Evolutionary conservation across 2,888 invertebrate genomes (phyloP), one percentile per base, ranked within the genome.

Genomic region (Diadegma fenestrale): DNA sequence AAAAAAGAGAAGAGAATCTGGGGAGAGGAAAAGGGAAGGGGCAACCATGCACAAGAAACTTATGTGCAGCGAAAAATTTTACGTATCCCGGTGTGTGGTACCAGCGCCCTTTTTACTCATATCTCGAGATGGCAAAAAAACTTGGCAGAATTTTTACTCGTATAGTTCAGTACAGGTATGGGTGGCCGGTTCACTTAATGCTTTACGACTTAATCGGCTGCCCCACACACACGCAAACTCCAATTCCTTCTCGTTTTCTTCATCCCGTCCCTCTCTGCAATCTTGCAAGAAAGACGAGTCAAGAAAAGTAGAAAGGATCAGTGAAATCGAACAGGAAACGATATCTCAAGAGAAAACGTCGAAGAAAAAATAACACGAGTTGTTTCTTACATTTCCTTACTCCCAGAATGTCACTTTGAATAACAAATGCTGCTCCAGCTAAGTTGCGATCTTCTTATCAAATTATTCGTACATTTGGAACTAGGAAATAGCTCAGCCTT

Each of bases 161-260:
- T 79, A 75, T 45, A 76, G 33, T 45, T 30, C 64, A 37, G 37
- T 41, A 26, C 2, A 66, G 64, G 80, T 33, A 69, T 84, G 80
- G 76, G 80, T 84, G 84, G 84, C 71, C 79, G 22, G 76, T 80
- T 72, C 75, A 68, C 68, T 68, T 17, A 45, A 68, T 76, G 76
- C 72, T 84, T 84, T 84, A 84, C 84, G 84, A 84, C 84, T 84
- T 84, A 80, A 84, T 84, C 84, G 84, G 58, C 76, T 66, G 43
- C 71, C 54, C 43, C 45, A 61, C 79, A 41, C 73, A 61, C 66
- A 63, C 54, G 26, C 63, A 22, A 26, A 37, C 45, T 48, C 12
- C 68, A 51, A 26, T 68, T 26, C n/a, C n/a, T 66, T 22, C 43
- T n/a, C 75, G 12, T 30, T 45, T 30, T 30, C 78, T 54, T 61